phyloP scores from a whole-genome alignment of 2,797 vertebrate species.

The Poeciliopsis paucimaculata region DNA sequence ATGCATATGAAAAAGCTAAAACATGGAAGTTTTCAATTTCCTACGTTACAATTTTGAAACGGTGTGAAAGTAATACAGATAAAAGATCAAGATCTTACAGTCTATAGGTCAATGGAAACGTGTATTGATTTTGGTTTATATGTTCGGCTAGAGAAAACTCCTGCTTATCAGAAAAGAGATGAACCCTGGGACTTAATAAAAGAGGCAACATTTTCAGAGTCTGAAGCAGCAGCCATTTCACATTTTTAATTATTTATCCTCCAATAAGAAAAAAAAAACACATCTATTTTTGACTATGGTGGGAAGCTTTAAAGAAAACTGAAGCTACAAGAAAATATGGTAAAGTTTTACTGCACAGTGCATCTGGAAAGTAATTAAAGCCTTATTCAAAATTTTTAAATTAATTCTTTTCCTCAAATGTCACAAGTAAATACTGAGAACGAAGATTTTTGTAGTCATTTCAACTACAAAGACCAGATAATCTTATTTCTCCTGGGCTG shows the following conservation, averaged over 20 bases:
- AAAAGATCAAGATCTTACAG: not conserved
- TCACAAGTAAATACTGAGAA: no score
- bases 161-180: constrained; percentile 5
- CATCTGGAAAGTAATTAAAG: no score
- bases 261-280: not conserved
- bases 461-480: no score
- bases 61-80: not conserved
- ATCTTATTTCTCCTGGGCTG: no score
- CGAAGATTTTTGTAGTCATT: no score
- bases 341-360: no score
- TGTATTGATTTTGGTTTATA: constrained; percentile 7
- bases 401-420: no score
- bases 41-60: not conserved
- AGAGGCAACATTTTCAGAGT: not conserved
- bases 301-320: not conserved
- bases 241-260: not conserved
- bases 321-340: not conserved
- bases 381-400: no score
- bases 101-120: not conserved
- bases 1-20: not conserved
- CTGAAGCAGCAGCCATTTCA: not conserved
- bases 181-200: not conserved
- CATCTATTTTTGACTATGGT: not conserved
- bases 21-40: not conserved
- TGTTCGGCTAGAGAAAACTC: constrained; percentile 2